Conservation (phyloP, 2,797 vertebrate genomes). For the Emydoidea blandingii region DNA sequence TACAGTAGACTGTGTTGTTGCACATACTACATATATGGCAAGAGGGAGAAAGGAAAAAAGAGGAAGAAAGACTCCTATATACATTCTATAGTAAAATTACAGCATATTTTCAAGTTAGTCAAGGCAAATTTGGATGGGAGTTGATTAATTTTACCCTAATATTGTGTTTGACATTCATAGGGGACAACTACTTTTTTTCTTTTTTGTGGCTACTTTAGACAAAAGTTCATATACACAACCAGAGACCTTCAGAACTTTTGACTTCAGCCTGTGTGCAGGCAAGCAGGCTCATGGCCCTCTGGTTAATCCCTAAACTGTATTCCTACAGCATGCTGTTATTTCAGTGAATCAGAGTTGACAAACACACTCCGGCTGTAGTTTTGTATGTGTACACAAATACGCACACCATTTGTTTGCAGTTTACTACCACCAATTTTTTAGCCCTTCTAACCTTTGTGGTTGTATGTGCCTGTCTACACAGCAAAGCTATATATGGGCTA, state of each 20-base stretch:
- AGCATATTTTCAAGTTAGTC: neutral
- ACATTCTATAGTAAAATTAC: neutral
- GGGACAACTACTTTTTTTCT: neutral
- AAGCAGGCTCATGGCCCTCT: neutral
- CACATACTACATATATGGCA: constrained; percentile 3
- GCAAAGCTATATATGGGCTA: neutral
- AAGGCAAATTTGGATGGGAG: neutral
- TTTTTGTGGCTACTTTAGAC: neutral
- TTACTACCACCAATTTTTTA: neutral
- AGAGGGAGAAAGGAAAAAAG: neutral
- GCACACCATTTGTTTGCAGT: neutral
- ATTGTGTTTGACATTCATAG: neutral
- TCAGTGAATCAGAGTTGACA: neutral
- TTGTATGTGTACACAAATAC: neutral
- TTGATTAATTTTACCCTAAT: neutral
- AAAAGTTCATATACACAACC: neutral
- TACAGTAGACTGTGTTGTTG: neutral
- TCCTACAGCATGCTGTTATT: neutral
- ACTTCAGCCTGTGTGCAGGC: neutral
- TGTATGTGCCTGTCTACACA: neutral
- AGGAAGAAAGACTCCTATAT: neutral
- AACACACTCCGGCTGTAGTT: neutral
- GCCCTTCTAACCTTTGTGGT: neutral
- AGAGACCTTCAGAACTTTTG: neutral
- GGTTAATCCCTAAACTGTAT: neutral